A percentile compares a stretch with the other conserved stretches of the same genome.
Evolutionary conservation across 2,797 vertebrate genomes (phyloP).

Genomic region (Tokudaia tokunoshimensis): DNA sequence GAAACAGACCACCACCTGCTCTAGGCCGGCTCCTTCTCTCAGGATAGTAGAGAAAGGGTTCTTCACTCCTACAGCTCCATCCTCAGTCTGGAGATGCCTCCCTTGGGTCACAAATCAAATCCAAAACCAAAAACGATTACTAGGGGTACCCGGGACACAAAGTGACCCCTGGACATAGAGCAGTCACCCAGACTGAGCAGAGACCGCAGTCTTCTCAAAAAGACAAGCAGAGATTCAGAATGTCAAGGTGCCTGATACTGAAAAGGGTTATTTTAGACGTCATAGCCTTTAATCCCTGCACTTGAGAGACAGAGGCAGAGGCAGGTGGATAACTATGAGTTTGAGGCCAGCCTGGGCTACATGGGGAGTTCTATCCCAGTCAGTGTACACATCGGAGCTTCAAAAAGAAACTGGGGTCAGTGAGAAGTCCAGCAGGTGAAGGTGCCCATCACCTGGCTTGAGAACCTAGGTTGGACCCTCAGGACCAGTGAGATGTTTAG

Average conservation of each 20-base stretch:
- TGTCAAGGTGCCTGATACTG: background rate
- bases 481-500: background rate
- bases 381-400: background rate
- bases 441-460: background rate
- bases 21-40: background rate
- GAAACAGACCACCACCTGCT: background rate
- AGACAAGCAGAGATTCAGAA: background rate
- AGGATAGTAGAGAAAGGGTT: background rate
- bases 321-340: background rate
- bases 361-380: background rate
- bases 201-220: background rate
- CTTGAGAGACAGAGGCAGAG: background rate
- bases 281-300: background rate
- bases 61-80: background rate
- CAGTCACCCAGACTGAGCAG: background rate
- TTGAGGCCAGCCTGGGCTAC: background rate
- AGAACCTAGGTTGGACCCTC: background rate
- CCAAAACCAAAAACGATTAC: background rate
- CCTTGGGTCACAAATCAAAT: background rate
- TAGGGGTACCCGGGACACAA: background rate
- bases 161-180: background rate
- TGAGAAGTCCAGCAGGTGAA: background rate
- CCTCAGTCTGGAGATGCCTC: background rate
- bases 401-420: background rate
- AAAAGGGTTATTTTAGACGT: background rate